Conservation (phyloP, 2,113 vertebrate genomes). For the Thomomys bottae region DNA sequence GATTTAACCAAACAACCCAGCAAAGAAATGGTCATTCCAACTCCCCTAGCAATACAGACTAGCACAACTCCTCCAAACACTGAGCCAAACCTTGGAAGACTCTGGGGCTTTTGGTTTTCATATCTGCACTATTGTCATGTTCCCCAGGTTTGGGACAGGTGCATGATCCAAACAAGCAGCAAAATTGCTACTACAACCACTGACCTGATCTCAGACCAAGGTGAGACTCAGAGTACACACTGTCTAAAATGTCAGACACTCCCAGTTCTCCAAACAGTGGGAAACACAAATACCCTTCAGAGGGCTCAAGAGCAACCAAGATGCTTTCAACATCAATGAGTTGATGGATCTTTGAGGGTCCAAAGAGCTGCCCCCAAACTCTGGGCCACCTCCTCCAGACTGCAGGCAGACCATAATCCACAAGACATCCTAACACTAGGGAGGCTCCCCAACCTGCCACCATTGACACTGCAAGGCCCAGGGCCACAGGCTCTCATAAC, state of each 20-base stretch:
- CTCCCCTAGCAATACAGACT: too few relatives aligned
- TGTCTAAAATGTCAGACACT: background rate
- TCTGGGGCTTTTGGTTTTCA: too few relatives aligned
- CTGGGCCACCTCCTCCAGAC: background rate
- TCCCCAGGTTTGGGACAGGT: background rate
- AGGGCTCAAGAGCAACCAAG: background rate
- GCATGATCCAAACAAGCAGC: background rate
- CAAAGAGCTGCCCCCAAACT: accelerated
- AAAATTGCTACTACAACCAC: background rate
- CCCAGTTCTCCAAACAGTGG: background rate
- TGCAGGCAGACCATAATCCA: background rate
- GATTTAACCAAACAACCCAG: background rate
- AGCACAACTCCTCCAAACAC: background rate
- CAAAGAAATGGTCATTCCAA: background rate
- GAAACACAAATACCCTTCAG: background rate
- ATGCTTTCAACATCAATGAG: too few relatives aligned
- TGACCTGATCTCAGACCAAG: background rate
- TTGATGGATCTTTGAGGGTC: too few relatives aligned
- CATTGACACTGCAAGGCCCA: background rate
- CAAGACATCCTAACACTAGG: too few relatives aligned
- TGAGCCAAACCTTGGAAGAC: background rate
- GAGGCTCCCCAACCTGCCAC: background rate
- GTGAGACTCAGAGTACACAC: background rate
- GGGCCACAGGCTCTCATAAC: background rate
- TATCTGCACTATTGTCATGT: too few relatives aligned